Percentiles rank a stretch among this genome's conserved stretches.
These are phyloP conservation scores for Zaprionus camerounensis DNA, from an alignment of 1,140 invertebrate species.

Conservation along the genomic window DNA sequence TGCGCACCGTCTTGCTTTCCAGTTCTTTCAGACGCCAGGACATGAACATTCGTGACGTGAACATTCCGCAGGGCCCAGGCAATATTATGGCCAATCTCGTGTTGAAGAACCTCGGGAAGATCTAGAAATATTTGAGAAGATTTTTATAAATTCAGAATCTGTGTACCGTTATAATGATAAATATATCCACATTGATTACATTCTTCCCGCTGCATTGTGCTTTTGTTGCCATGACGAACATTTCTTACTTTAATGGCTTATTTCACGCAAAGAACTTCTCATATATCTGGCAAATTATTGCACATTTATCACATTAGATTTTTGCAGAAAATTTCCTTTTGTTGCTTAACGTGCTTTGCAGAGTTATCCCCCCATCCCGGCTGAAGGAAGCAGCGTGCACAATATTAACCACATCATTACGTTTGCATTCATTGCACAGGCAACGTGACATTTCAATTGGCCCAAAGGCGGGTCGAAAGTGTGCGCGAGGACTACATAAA, in stretches of 20 bases:
- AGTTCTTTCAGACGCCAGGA: too few species aligned
- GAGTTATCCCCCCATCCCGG: background rate
- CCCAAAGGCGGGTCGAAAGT: slow-evolving; percentile 58
- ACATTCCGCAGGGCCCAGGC: too few species aligned
- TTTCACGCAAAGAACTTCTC: background rate
- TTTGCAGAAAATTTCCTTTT: background rate
- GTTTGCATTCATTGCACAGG: slow-evolving; percentile 67
- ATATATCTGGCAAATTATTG: slow-evolving; percentile 1
- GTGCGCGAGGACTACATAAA: slow-evolving; percentile 67
- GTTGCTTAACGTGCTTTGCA: slow-evolving; percentile 7
- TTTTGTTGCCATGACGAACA: background rate
- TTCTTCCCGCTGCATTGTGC: background rate
- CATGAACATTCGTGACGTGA: too few species aligned
- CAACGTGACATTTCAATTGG: slow-evolving; percentile 79
- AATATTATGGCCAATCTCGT: too few species aligned
- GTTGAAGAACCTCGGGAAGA: too few species aligned
- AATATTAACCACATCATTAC: slow-evolving; percentile 74
- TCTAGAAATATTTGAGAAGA: too few species aligned
- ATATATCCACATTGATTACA: background rate
- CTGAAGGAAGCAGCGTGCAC: slow-evolving; percentile 18
- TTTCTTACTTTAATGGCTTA: background rate
- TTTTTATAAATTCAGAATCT: too few species aligned
- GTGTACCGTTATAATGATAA: too few species aligned
- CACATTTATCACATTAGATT: slow-evolving; percentile 6
- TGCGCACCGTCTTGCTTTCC: too few species aligned